Evolutionary conservation across 2,888 invertebrate genomes (phyloP), one percentile per base, ranked within the genome.

Genomic region (Exocentrus adspersus): DNA sequence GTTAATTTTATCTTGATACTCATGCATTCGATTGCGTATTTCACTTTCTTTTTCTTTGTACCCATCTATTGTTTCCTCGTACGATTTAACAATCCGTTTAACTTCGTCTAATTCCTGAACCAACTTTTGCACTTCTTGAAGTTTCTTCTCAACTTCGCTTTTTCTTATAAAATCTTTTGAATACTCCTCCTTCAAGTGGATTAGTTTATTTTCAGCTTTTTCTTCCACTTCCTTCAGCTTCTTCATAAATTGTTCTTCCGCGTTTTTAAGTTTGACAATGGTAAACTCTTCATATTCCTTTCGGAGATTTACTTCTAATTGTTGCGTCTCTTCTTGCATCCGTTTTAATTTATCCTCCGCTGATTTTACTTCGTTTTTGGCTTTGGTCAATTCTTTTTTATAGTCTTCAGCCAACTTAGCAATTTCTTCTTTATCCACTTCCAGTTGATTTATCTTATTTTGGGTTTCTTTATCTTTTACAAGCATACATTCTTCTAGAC

Each of bases 111-210:
- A 78, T 74, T 86, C 85, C 0, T 79, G 77, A 30, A 85, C 83
- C 64, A 86, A 76, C 12, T 78, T 80, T 59, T 84, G 81, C 10
- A 86, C 74, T 65, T 86, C 85, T 0, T 76, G 69, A n/a, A 84
- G 77, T 28, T 84, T 82, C 62, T 84, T 84, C 42, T 87, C 86
- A 43, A 87, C 84, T 52, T 87, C 86, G 10, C 84, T 78, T 74
- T 87, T 86, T n/a, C 87, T 86, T 10, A 87, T 78, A 72, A 86
- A 85, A 30, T 87, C 86, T 16, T 83, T 83, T 60, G 87, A 86
- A 64, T 86, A 84, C 20, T 84, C 81, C 46, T 84, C 84, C 74
- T 86, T 82, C 48, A 86, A 70, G 63, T 62, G 80, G 62, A 70
- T 77, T 66, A 83, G 78, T 6, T 77, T 70, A 16, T 79, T 76